Evolutionary conservation across 2,113 vertebrate species (phyloP).

Genomic region (Caranx melampygus): DNA sequence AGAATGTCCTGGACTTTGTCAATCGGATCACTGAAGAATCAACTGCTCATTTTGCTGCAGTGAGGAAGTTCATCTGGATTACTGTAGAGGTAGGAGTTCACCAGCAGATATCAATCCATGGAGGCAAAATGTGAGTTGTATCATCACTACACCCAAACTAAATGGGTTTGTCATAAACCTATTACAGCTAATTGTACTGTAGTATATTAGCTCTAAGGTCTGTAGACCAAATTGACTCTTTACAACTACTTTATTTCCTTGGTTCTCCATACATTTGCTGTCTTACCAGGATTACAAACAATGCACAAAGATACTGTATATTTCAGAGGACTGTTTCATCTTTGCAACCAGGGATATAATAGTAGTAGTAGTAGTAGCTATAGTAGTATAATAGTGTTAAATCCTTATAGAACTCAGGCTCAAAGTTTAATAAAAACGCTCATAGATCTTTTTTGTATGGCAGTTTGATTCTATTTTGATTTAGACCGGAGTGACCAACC

Average conservation of each 20-base stretch:
- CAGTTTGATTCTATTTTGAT: not conserved
- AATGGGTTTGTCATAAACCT: not conserved
- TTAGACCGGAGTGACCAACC: no score
- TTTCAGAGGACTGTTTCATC: not conserved
- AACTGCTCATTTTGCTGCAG: constrained; percentile 3
- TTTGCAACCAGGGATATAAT: not conserved
- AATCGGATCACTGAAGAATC: constrained; percentile 28
- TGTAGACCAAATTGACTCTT: not conserved
- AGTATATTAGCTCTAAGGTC: not conserved
- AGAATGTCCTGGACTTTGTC: constrained; percentile 34
- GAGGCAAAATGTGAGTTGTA: not conserved
- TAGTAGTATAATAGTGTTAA: not conserved
- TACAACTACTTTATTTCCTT: not conserved
- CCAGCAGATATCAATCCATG: not conserved
- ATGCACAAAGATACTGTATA: not conserved
- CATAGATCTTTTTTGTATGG: not conserved
- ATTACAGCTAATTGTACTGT: not conserved
- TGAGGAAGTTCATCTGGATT: constrained; percentile 26
- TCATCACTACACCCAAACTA: not conserved
- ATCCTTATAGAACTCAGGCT: not conserved
- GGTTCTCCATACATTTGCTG: not conserved
- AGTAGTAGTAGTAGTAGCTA: no score
- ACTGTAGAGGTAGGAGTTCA: constrained; percentile 60
- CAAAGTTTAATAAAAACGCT: not conserved
- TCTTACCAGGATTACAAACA: not conserved